These are phyloP conservation scores for Marisa cornuarietis DNA, from an alignment of 1,140 invertebrate species.

Conservation along the genomic window DNA sequence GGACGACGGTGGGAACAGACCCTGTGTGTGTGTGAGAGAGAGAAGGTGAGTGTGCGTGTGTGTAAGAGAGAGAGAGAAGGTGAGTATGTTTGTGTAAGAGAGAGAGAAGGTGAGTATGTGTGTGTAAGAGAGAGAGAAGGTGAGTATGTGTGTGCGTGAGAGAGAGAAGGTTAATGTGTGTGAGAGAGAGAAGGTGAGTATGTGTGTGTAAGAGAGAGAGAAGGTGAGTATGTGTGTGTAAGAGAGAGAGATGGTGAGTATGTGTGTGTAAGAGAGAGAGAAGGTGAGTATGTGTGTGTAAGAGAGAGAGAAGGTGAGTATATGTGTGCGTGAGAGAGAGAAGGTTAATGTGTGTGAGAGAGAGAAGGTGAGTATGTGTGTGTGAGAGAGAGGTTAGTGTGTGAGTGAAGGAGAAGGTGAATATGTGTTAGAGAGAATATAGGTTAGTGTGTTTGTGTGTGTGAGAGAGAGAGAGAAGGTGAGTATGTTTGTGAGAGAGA, in stretches of 20 bases:
- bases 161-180: background rate
- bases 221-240: background rate
- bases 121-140: background rate
- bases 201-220: background rate
- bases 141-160: background rate
- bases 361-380: background rate
- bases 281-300: background rate
- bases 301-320: conserved; percentile 2
- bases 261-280: background rate
- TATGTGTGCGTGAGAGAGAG: too few species aligned
- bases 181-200: too few species aligned
- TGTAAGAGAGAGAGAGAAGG: background rate
- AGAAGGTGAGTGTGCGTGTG: background rate
- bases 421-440: too few species aligned
- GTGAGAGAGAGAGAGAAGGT: background rate
- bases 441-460: background rate
- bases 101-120: conserved; percentile 1
- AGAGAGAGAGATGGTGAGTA: background rate
- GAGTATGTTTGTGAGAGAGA: background rate
- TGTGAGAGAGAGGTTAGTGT: background rate
- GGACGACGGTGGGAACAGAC: background rate
- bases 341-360: background rate
- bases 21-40: background rate
- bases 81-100: too few species aligned
- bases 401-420: too few species aligned